These are phyloP conservation scores for Etheostoma nigrum DNA, from an alignment of 2,797 vertebrate species.

Conservation along the genomic window DNA sequence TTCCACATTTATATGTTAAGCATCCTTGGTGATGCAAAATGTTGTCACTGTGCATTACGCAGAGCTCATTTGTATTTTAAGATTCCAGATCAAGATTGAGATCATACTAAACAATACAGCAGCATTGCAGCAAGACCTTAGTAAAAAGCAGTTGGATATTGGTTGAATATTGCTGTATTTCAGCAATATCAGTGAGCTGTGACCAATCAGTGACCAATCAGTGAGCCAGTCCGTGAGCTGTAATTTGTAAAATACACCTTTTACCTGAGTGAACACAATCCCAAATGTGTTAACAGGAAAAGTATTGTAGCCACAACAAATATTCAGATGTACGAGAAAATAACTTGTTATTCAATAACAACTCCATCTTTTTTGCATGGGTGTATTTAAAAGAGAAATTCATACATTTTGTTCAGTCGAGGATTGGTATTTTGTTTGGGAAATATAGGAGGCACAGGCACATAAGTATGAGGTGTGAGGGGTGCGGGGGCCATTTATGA, in stretches of 20 bases:
- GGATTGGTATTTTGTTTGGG: slow-evolving; percentile 36
- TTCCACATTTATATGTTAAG: background rate
- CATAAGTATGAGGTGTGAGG: slow-evolving; percentile 7
- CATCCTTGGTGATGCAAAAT: slow-evolving; percentile 32
- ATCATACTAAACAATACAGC: background rate
- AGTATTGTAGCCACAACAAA: slow-evolving; percentile 62
- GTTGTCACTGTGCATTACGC: slow-evolving; percentile 10
- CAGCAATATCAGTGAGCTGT: slow-evolving; percentile 18
- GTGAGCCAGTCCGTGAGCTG: slow-evolving; percentile 10
- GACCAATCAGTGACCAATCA: too few species aligned
- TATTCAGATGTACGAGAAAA: slow-evolving; percentile 69
- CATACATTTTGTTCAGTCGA: slow-evolving; percentile 30
- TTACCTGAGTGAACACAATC: slow-evolving; percentile 60
- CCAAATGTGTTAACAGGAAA: slow-evolving; percentile 63
- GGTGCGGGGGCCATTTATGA: background rate
- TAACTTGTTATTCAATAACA: slow-evolving; percentile 53
- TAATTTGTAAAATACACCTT: slow-evolving; percentile 53
- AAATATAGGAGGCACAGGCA: slow-evolving; percentile 14
- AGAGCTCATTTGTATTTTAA: slow-evolving; percentile 23
- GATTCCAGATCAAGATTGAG: slow-evolving; percentile 20
- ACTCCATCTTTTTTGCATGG: slow-evolving; percentile 49
- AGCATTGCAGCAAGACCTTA: background rate
- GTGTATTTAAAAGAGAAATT: slow-evolving; percentile 39
- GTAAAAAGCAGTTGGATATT: slow-evolving; percentile 7
- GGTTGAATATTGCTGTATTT: slow-evolving; percentile 8